These are phyloP conservation scores for Oxyruncus cristatus DNA, from an alignment of 2,113 vertebrate genomes.

Conservation along the genomic window DNA sequence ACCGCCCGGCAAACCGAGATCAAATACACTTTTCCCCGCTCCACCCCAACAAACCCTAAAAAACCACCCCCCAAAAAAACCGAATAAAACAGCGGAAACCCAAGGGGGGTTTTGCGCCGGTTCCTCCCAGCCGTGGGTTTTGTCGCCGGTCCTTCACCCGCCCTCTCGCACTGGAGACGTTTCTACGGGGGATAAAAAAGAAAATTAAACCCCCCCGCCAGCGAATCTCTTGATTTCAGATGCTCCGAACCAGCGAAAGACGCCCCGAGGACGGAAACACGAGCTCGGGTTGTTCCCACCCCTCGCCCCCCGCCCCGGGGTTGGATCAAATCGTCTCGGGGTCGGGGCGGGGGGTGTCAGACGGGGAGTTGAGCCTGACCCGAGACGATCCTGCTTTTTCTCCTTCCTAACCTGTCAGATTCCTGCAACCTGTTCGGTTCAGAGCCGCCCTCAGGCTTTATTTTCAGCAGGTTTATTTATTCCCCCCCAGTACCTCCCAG, in stretches of 20 bases:
- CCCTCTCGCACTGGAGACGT: fast-evolving
- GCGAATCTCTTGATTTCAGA: neutral
- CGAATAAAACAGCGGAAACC: neutral
- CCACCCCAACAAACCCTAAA: neutral
- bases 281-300: neutral
- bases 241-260: neutral
- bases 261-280: neutral
- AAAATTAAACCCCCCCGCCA: neutral
- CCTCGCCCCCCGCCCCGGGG: neutral
- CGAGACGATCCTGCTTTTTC: neutral
- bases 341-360: neutral
- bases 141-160: fast-evolving
- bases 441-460: neutral
- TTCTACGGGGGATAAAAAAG: neutral
- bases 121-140: neutral
- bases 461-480: neutral
- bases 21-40: neutral
- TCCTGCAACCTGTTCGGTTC: neutral
- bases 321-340: neutral
- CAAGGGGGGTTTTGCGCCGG: neutral
- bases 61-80: neutral
- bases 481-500: too few species aligned
- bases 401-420: neutral
- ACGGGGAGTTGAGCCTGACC: neutral
- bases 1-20: neutral